A percentile compares a stretch with the other conserved stretches of the same genome.
Conservation (phyloP, 92 coral and sea anemone species). For the Palythoa grandis region DNA sequence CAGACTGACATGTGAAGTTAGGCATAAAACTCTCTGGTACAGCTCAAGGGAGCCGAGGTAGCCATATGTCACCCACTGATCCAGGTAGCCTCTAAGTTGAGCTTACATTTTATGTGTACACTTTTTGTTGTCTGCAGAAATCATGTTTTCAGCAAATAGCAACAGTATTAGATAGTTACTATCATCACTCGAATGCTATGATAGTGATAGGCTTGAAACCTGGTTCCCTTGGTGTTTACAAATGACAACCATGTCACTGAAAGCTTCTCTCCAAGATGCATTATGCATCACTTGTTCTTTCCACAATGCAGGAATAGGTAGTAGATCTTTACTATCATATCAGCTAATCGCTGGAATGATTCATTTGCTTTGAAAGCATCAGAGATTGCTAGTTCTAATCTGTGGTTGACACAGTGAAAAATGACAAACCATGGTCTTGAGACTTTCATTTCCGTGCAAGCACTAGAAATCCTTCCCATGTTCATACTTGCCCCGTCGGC, state of each 20-base stretch:
- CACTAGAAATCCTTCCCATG: neutral
- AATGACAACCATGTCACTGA: conserved; percentile 51
- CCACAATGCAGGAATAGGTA: conserved; percentile 38
- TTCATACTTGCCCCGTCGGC: neutral
- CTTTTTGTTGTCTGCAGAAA: conserved; percentile 52
- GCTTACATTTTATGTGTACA: conserved; percentile 33
- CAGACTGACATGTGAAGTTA: conserved; percentile 54
- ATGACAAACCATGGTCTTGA: conserved; percentile 13
- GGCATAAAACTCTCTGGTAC: conserved; percentile 49
- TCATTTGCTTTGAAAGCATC: too few relatives aligned
- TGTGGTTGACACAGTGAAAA: conserved; percentile 41
- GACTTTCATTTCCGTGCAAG: neutral
- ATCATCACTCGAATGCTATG: conserved; percentile 50
- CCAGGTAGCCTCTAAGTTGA: conserved; percentile 39
- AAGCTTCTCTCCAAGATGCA: conserved; percentile 46
- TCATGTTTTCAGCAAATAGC: conserved; percentile 54
- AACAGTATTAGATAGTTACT: conserved; percentile 44
- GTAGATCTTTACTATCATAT: conserved; percentile 35
- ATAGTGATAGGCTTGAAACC: conserved; percentile 51
- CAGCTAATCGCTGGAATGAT: conserved; percentile 12
- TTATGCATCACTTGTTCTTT: conserved; percentile 36
- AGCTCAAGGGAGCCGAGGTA: conserved; percentile 54
- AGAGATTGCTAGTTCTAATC: too few relatives aligned
- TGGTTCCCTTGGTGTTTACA: conserved; percentile 36
- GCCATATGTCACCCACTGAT: conserved; percentile 51